Percentiles rank a stretch among this genome's conserved stretches.
Evolutionary conservation across 2,888 invertebrate species (phyloP).

Genomic region (Caenorhabditis macrosperma): DNA sequence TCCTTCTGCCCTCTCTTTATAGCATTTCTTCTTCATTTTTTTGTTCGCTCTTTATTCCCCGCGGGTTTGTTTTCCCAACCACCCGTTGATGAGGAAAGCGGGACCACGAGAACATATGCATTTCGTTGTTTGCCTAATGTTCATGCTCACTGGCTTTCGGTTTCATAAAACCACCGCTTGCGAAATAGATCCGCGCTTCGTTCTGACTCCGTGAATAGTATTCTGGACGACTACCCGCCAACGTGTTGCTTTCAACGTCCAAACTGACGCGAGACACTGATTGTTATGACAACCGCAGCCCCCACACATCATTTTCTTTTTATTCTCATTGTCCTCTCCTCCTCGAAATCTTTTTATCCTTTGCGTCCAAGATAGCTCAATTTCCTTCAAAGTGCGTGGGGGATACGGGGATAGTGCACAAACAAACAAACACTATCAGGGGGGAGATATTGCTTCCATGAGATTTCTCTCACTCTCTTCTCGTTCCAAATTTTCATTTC

Average conservation of each 20-base stretch:
- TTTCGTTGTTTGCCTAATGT: constrained; percentile 43
- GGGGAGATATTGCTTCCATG: not conserved
- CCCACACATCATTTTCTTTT: not conserved
- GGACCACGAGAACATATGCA: constrained; percentile 45
- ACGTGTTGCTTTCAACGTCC: constrained; percentile 23
- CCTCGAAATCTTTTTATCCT: not conserved
- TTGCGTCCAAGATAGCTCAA: not conserved
- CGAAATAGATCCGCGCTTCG: constrained; percentile 23
- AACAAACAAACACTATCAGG: constrained; percentile 39
- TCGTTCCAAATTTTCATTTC: not conserved
- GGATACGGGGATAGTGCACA: constrained; percentile 21
- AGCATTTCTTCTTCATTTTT: constrained; percentile 17
- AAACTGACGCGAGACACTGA: constrained; percentile 31
- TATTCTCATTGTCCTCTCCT: not conserved
- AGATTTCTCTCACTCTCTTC: not conserved
- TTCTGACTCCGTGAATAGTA: too few relatives aligned
- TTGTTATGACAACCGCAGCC: constrained; percentile 45
- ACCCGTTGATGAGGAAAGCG: constrained; percentile 6
- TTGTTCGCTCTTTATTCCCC: constrained; percentile 9
- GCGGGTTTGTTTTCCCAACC: constrained; percentile 5
- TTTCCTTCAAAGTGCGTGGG: constrained; percentile 4
- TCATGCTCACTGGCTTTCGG: constrained; percentile 7
- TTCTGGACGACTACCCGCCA: not conserved
- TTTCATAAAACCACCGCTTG: constrained; percentile 13
- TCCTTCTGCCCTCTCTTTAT: constrained; percentile 10